Conservation (phyloP, 2,113 vertebrate species). For the Pholis gunnellus region DNA sequence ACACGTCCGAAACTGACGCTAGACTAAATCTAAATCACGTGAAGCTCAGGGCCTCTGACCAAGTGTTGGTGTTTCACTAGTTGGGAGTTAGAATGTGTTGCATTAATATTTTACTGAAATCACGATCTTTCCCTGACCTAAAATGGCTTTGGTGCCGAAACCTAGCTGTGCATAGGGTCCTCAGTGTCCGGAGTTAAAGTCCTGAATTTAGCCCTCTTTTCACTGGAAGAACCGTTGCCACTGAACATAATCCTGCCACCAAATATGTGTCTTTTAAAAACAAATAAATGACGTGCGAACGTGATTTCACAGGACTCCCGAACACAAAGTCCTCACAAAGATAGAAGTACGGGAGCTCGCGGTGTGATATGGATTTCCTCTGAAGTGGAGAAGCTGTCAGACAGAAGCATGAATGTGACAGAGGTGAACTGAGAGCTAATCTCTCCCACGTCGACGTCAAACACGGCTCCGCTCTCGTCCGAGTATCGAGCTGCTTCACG, state of each 20-base stretch:
- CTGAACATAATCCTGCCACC: too few relatives aligned
- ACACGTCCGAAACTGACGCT: too few relatives aligned
- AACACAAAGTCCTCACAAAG: constrained; percentile 1
- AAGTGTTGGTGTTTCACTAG: too few relatives aligned
- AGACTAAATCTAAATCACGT: too few relatives aligned
- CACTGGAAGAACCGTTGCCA: background rate
- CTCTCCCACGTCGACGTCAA: background rate
- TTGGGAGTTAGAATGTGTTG: too few relatives aligned
- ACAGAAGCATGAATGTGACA: constrained; percentile 7
- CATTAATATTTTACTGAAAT: too few relatives aligned
- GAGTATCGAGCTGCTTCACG: background rate
- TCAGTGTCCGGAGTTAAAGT: too few relatives aligned
- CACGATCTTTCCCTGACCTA: too few relatives aligned
- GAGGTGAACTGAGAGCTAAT: constrained; percentile 27
- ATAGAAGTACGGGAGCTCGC: background rate
- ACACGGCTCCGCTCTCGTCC: background rate
- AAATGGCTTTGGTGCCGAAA: too few relatives aligned
- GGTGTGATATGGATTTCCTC: constrained; percentile 32
- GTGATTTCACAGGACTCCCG: background rate
- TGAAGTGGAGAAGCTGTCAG: constrained; percentile 14
- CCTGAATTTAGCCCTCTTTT: too few relatives aligned
- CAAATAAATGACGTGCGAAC: background rate
- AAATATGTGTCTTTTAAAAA: background rate
- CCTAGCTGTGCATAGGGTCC: too few relatives aligned
- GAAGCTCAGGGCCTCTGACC: too few relatives aligned